Evolutionary conservation across 2,888 invertebrate species (phyloP).

Genomic region (Eupsilia transversa): DNA sequence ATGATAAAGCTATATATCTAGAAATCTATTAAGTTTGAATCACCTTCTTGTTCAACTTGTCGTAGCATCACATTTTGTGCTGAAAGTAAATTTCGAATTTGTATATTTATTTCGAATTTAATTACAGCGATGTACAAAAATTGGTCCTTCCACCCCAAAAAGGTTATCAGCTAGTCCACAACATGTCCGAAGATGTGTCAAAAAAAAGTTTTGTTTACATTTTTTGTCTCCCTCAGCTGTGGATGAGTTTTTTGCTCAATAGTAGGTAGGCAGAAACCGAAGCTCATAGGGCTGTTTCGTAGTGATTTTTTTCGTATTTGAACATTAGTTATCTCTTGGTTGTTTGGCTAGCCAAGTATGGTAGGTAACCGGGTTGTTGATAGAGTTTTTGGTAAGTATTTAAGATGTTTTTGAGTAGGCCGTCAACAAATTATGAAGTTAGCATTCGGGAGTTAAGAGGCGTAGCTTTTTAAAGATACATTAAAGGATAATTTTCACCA

Average conservation of each 20-base stretch:
- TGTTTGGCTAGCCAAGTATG: slow-evolving; percentile 53
- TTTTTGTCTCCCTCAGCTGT: slow-evolving; percentile 76
- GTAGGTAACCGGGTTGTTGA: slow-evolving; percentile 34
- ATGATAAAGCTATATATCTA: no score
- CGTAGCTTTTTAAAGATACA: no score
- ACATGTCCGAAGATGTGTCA: slow-evolving; percentile 71
- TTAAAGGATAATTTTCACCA: no score
- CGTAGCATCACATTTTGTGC: no score
- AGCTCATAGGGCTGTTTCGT: slow-evolving; percentile 44
- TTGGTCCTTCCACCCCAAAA: slow-evolving; percentile 62
- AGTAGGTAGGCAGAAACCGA: slow-evolving; percentile 64
- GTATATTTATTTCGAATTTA: neutral
- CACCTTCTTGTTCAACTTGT: no score
- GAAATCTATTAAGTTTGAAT: no score
- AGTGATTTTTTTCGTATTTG: slow-evolving; percentile 50
- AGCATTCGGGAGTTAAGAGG: neutral
- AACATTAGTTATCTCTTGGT: slow-evolving; percentile 55
- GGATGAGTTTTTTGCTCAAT: slow-evolving; percentile 71
- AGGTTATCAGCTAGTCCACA: slow-evolving; percentile 70
- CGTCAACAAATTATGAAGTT: slow-evolving; percentile 9
- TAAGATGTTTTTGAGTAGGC: slow-evolving; percentile 21
- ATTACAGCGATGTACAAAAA: neutral
- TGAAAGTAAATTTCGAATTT: no score
- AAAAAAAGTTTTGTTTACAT: slow-evolving; percentile 80
- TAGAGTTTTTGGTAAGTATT: slow-evolving; percentile 18